Percentiles rank a stretch among this genome's conserved stretches.
Conservation (phyloP, 2,888 invertebrate species). For the Teleogryllus oceanicus region DNA sequence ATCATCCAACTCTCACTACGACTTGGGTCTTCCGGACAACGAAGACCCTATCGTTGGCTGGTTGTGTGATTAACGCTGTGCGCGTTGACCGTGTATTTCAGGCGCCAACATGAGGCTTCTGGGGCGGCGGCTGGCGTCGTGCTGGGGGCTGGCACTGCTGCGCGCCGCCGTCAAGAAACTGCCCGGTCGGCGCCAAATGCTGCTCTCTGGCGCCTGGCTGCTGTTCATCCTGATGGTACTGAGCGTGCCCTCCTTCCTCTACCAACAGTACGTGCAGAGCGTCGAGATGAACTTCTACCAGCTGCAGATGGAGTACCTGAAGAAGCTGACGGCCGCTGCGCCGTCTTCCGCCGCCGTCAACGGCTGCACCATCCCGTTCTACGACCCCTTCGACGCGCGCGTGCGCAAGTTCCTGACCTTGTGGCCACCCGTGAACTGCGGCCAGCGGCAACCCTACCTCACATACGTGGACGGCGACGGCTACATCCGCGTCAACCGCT, state of each 20-base stretch:
- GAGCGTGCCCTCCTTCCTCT: slow-evolving; percentile 22
- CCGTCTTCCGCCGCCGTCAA: background rate
- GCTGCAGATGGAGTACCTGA: slow-evolving; percentile 12
- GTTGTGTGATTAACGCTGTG: too few relatives aligned
- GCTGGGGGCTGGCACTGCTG: too few relatives aligned
- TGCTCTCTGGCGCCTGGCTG: too few relatives aligned
- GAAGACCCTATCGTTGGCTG: too few relatives aligned
- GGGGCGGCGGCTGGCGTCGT: too few relatives aligned
- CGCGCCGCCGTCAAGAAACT: too few relatives aligned
- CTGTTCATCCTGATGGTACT: too few relatives aligned
- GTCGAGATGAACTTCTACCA: slow-evolving; percentile 26
- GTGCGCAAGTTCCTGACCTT: slow-evolving; percentile 23
- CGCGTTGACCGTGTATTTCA: too few relatives aligned
- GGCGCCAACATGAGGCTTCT: too few relatives aligned
- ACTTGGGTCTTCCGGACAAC: too few relatives aligned
- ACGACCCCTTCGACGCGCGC: slow-evolving; percentile 31
- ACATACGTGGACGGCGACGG: slow-evolving; percentile 39
- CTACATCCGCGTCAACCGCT: slow-evolving; percentile 37
- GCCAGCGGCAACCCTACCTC: slow-evolving; percentile 32
- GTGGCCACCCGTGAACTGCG: slow-evolving; percentile 27
- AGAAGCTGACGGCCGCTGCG: background rate
- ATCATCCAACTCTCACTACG: too few relatives aligned
- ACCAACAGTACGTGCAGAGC: slow-evolving; percentile 21
- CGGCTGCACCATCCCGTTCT: slow-evolving; percentile 29
- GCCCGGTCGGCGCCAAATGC: too few relatives aligned